These are phyloP conservation scores for Characodon lateralis DNA, from an alignment of 2,797 vertebrate genomes.

Conservation along the genomic window DNA sequence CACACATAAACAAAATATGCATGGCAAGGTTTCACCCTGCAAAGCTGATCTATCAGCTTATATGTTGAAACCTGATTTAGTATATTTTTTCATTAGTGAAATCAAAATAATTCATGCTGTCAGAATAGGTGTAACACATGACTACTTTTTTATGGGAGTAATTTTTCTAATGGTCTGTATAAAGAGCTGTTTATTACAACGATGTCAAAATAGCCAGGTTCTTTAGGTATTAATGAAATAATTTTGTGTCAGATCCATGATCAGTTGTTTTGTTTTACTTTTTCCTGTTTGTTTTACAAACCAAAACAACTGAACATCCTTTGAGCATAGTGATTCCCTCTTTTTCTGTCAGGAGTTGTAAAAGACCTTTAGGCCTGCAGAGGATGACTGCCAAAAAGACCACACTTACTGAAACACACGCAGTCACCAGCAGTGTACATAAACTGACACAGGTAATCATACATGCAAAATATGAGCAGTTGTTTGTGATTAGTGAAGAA, in stretches of 20 bases:
- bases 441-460: slow-evolving; percentile 17
- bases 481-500: slow-evolving; percentile 39
- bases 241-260: background rate
- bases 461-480: slow-evolving; percentile 22
- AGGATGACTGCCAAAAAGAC: background rate
- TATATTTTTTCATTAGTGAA: no score
- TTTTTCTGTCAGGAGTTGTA: no score
- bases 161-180: background rate
- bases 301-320: no score
- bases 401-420: background rate
- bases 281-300: no score
- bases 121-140: background rate
- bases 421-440: slow-evolving; percentile 5
- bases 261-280: no score
- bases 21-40: no score
- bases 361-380: background rate
- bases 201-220: background rate
- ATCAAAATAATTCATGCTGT: no score
- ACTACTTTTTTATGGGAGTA: background rate
- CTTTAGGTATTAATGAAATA: background rate
- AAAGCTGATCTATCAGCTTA: no score
- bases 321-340: no score
- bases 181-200: background rate
- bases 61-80: no score
- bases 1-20: background rate